phyloP scores from a whole-genome alignment of 2,888 invertebrate genomes.

The Eupithecia vulgata region DNA sequence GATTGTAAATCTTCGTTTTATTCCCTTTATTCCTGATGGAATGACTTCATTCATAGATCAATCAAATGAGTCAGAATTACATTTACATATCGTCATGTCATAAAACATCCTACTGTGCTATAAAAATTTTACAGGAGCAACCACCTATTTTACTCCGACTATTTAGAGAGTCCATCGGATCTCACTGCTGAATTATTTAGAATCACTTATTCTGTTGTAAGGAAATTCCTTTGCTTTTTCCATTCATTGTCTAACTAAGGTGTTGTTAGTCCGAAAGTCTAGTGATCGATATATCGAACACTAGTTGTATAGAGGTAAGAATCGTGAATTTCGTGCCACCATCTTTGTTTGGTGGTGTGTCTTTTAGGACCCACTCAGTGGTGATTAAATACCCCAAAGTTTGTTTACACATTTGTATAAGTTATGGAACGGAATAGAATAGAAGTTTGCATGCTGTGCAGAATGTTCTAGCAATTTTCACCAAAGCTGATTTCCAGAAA shows the following conservation, averaged over 20 bases:
- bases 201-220: too few species aligned
- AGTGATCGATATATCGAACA: too few species aligned
- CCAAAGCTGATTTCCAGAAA: neutral
- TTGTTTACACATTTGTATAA: neutral
- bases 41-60: slow-evolving; percentile 11
- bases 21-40: slow-evolving; percentile 8
- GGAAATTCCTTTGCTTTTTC: neutral
- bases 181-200: neutral
- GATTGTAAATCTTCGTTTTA: slow-evolving; percentile 24
- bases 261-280: too few species aligned
- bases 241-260: too few species aligned
- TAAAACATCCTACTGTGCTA: neutral
- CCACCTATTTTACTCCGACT: neutral
- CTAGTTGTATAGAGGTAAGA: neutral
- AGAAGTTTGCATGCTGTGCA: neutral
- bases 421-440: neutral
- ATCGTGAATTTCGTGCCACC: neutral
- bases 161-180: neutral
- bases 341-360: neutral
- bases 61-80: slow-evolving; percentile 1
- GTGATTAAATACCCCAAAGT: neutral
- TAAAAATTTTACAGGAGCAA: neutral
- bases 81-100: neutral
- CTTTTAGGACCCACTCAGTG: neutral
- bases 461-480: neutral